These are phyloP conservation scores for Parus major DNA, from an alignment of 2,113 vertebrate species.

Conservation along the genomic window DNA sequence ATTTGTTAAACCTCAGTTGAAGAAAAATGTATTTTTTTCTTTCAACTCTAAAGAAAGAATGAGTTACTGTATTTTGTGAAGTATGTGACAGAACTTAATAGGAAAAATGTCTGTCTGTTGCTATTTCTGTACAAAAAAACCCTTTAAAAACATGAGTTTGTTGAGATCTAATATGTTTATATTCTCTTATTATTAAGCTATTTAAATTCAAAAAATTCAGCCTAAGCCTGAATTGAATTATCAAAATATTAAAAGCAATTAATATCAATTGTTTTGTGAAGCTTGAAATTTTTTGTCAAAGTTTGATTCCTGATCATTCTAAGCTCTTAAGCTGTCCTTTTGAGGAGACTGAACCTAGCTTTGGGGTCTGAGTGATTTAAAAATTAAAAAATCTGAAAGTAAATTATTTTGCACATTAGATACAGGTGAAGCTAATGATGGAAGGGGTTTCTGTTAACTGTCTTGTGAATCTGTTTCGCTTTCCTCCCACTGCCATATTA, in stretches of 20 bases:
- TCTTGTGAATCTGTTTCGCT: neutral
- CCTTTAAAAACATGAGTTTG: neutral
- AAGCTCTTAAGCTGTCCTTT: neutral
- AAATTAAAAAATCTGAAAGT: neutral
- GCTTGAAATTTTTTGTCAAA: neutral
- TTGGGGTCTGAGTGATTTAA: neutral
- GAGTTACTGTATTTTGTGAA: neutral
- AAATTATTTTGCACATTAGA: neutral
- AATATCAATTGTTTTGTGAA: neutral
- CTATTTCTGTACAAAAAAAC: neutral
- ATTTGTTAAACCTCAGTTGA: neutral
- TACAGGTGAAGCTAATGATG: neutral
- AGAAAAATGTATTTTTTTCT: neutral
- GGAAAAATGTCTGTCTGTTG: neutral
- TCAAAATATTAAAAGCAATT: neutral
- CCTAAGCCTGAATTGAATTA: neutral
- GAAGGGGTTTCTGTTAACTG: neutral
- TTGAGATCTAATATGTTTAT: neutral
- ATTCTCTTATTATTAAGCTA: neutral
- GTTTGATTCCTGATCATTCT: neutral
- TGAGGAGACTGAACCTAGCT: neutral
- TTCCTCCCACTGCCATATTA: neutral
- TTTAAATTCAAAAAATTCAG: neutral
- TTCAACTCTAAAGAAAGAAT: neutral
- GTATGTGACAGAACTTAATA: neutral